Base-by-base conservation (phyloP, 2,797 vertebrate species). In the Sternarchorhynchus goeldii region DNA sequence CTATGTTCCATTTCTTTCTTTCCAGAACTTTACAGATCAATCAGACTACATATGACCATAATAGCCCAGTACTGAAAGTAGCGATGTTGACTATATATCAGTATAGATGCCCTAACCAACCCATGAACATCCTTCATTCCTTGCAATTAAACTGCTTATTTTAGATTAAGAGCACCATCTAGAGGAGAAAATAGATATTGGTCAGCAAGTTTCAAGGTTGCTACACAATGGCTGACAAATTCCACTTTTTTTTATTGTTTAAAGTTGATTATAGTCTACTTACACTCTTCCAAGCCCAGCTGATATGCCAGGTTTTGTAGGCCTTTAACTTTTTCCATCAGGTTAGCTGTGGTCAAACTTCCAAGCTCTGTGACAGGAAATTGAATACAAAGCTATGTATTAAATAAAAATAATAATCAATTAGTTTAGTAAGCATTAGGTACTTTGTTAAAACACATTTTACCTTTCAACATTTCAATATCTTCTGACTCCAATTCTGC, bases 301-400 rank as follows among this genome's bases (percentile, higher is more conserved):
- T 99, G 97, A 84, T 98, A 99, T 41, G 97, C 98, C 75, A 99
- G 91, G 88, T 99, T 99, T 92, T 99, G 98, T 73, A 99, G 91
- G 14, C 96, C 98, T 89, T 97, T 97, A 79, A 99, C 96, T 83
- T 99, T 99, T 89, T 99, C 98, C 98, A 98, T 99, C 85, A 99
- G 91, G 87, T 99, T 99, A 81, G 97, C 97, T 73, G 95, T 99
- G 58, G 98, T 99, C 83, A 99, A 93, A 89, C 97, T 99, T 7
- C 98, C 98, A 88, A 99, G 60, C 88, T 99, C 98, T 99, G 88
- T 41, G 56, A 69, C 2, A 70, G 3, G 57, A 45, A 31, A 39
- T 34, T 6, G 41, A 17, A 31, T 45, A 0, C 25, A 1, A 64
- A 64, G 50, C 32, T 8, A 50, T 60, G 12, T 29, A 68, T 53